These are phyloP conservation scores for Drosophila nikananu DNA, from an alignment of 1,140 invertebrate species.

Conservation along the genomic window DNA sequence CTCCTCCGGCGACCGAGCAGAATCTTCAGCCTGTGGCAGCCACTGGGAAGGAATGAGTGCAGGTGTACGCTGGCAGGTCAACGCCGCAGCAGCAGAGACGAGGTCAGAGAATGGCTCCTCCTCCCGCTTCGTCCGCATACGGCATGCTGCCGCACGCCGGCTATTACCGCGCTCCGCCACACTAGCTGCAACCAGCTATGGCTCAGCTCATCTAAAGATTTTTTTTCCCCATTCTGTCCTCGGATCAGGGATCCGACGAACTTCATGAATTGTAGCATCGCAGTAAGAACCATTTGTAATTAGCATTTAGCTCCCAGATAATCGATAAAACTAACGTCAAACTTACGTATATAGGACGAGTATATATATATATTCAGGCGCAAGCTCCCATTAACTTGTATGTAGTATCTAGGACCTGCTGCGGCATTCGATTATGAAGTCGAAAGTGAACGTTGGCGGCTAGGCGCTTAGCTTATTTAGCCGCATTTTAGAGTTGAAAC, in stretches of 20 bases:
- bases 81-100: conserved; percentile 43
- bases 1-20: conserved; percentile 41
- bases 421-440: conserved; percentile 22
- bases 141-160: conserved; percentile 67
- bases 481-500: conserved; percentile 73
- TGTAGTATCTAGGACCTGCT: conserved; percentile 49
- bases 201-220: conserved; percentile 40
- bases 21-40: conserved; percentile 65
- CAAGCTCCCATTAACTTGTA: conserved; percentile 45
- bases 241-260: conserved; percentile 53
- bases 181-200: conserved; percentile 27
- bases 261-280: conserved; percentile 42
- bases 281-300: conserved; percentile 42
- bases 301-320: conserved; percentile 65
- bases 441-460: conserved; percentile 19
- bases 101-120: conserved; percentile 20
- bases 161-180: conserved; percentile 60
- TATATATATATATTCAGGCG: conserved; percentile 29
- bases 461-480: conserved; percentile 60
- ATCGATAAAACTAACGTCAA: conserved; percentile 57
- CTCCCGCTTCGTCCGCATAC: conserved; percentile 39
- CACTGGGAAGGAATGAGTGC: conserved; percentile 77
- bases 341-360: conserved; percentile 26
- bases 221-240: conserved; percentile 19
- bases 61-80: conserved; percentile 58